A percentile compares a stretch with the other conserved stretches of the same genome.
Evolutionary conservation across 2,113 vertebrate species (phyloP).

Genomic region (Cephalopholis sonnerati): DNA sequence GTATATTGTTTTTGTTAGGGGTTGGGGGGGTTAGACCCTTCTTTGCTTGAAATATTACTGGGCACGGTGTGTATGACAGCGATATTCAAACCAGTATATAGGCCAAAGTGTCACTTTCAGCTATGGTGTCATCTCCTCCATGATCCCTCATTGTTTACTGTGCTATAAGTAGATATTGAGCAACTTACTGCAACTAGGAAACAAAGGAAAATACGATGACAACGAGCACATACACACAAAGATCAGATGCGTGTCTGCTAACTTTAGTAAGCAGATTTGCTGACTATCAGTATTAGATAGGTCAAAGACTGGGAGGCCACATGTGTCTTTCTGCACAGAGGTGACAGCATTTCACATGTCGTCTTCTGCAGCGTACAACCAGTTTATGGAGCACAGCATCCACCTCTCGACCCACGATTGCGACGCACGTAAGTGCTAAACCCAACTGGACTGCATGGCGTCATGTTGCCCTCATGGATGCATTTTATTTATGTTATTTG

Average conservation of each 20-base stretch:
- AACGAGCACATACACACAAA: neutral
- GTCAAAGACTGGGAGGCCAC: neutral
- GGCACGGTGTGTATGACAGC: neutral
- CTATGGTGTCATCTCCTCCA: neutral
- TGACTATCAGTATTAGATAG: neutral
- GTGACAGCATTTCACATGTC: constrained; percentile 57
- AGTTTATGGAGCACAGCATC: constrained; percentile 97
- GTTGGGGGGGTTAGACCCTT: no score
- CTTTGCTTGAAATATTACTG: neutral
- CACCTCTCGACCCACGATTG: constrained; percentile 92
- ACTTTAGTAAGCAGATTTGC: neutral
- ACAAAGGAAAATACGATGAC: neutral
- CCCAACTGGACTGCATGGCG: constrained; percentile 52
- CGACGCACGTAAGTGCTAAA: constrained; percentile 90
- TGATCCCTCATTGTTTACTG: neutral
- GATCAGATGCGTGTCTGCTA: neutral
- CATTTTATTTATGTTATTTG: constrained; percentile 27
- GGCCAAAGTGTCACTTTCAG: neutral
- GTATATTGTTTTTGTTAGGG: no score
- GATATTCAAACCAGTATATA: neutral
- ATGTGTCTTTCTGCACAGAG: constrained; percentile 27
- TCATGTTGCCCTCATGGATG: neutral
- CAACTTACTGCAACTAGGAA: neutral
- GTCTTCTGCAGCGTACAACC: constrained; percentile 90
- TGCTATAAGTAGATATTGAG: neutral